Evolutionary conservation across 2,888 invertebrate genomes (phyloP).

Genomic region (Dasypogon diadema): DNA sequence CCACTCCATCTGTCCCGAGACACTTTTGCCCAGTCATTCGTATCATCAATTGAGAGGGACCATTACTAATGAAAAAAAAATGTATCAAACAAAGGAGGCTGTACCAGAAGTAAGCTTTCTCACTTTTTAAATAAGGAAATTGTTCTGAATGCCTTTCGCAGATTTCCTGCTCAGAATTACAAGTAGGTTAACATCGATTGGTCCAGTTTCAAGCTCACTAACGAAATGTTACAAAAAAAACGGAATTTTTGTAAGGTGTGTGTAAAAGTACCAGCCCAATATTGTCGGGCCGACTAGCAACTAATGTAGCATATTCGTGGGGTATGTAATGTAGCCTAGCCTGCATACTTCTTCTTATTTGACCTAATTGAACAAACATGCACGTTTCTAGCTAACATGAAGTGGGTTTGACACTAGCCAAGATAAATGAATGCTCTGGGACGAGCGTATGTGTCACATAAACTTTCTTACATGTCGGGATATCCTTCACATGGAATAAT

Average conservation of each 20-base stretch:
- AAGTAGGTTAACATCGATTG: slow-evolving; percentile 45
- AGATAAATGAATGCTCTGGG: slow-evolving; percentile 56
- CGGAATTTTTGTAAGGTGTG: slow-evolving; percentile 21
- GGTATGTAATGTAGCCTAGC: slow-evolving; percentile 14
- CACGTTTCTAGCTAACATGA: slow-evolving; percentile 55
- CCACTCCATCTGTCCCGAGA: not conserved
- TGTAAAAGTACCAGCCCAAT: not conserved
- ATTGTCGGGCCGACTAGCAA: not conserved
- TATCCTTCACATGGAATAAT: slow-evolving; percentile 45
- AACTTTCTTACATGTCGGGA: slow-evolving; percentile 50
- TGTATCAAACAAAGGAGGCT: not conserved
- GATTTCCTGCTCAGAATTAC: slow-evolving; percentile 20
- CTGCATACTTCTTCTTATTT: slow-evolving; percentile 32
- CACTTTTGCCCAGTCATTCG: slow-evolving; percentile 38
- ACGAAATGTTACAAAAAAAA: not conserved
- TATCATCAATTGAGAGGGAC: slow-evolving; percentile 13
- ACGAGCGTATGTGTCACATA: slow-evolving; percentile 55
- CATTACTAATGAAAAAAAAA: slow-evolving; percentile 26
- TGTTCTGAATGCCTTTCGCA: slow-evolving; percentile 31
- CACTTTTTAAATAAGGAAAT: slow-evolving; percentile 40
- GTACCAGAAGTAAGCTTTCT: not conserved
- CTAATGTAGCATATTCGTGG: slow-evolving; percentile 37
- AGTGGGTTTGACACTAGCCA: slow-evolving; percentile 56
- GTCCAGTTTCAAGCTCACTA: not conserved
- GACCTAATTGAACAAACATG: slow-evolving; percentile 57